Conservation (phyloP, 1,140 invertebrate species). For the Araneus ventricosus region DNA sequence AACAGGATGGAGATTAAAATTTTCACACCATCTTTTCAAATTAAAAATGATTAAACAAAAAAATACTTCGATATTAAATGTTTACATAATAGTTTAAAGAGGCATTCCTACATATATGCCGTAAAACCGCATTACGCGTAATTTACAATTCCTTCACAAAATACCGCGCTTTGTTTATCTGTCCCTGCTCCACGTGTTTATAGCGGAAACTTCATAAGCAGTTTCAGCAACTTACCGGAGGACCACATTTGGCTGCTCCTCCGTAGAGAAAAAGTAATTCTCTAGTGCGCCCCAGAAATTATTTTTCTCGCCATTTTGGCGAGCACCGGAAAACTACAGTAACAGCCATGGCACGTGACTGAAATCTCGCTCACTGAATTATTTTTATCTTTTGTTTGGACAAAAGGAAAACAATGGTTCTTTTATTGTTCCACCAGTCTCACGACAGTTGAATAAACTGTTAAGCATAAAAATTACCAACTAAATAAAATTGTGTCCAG, state of each 20-base stretch:
- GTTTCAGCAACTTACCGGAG: constrained; percentile 6
- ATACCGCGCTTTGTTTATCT: constrained; percentile 41
- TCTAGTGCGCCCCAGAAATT: neutral
- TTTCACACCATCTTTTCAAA: no score
- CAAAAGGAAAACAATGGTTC: neutral
- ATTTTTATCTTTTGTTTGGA: neutral
- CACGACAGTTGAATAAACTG: no score
- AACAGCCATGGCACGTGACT: no score
- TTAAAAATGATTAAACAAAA: no score
- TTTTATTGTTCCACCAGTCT: no score
- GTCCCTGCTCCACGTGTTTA: constrained; percentile 43
- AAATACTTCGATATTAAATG: no score
- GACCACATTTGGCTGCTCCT: neutral
- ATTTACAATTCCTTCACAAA: neutral
- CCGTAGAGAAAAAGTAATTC: neutral
- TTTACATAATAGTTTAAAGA: no score
- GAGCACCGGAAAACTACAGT: neutral
- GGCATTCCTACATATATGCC: no score
- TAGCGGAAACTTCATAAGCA: constrained; percentile 31
- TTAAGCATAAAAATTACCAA: no score
- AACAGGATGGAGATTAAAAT: no score
- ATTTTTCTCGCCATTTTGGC: neutral
- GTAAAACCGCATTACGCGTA: neutral
- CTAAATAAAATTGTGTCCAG: no score
- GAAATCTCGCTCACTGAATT: neutral